Evolutionary conservation across 2,113 vertebrate species (phyloP), one percentile per base, ranked within the genome.

Genomic region (Hystrix brachyura): DNA sequence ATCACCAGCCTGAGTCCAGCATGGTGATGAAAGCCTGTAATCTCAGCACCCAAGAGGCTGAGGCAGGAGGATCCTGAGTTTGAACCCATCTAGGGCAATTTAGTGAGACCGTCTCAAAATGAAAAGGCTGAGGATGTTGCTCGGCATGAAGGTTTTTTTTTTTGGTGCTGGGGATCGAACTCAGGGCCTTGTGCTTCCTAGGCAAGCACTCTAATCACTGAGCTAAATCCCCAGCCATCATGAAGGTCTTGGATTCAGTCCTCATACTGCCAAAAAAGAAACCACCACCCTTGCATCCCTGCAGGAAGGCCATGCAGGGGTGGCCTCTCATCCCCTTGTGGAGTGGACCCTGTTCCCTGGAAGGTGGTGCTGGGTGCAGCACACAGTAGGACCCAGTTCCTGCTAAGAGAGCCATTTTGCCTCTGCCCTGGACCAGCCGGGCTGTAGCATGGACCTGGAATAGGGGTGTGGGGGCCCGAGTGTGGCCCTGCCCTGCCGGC

Each of bases 351-450:
- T 18, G 19, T 0, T 4, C 5, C 38, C 21, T 48, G 4, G 71
- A 32, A 0, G 18, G 57, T 29, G 27, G 27, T 34, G 19, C 13
- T 48, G 72, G 29, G 46, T 0, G 0, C 11, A 17, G 43, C 62
- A 80, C 25, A 18, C 51, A 5, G 12, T 1, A 69, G 51, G 5
- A 0, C 72, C 59, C n/a, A 62, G 5, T 29, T 17, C 53, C 9
- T n/a, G 74, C 19, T 2, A 29, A 19, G 32, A 18, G 53, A 51
- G 3, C 12, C 12, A 0, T 46, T n/a, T 0, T 1, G 43, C 34
- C 91, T 67, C 38, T 62, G 34, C 21, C 48, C 71, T 6, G 38
- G 46, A n/a, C 34, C 32, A 0, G 34, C 27, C 34, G 14, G 15
- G 34, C 12, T 0, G 29, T 25, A 29, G 72, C 3, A 25, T 23